A percentile compares a stretch with the other conserved stretches of the same genome.
phyloP scores from a whole-genome alignment of 53 echinoderm and acorn worm species.

The Holothuria scabra region DNA sequence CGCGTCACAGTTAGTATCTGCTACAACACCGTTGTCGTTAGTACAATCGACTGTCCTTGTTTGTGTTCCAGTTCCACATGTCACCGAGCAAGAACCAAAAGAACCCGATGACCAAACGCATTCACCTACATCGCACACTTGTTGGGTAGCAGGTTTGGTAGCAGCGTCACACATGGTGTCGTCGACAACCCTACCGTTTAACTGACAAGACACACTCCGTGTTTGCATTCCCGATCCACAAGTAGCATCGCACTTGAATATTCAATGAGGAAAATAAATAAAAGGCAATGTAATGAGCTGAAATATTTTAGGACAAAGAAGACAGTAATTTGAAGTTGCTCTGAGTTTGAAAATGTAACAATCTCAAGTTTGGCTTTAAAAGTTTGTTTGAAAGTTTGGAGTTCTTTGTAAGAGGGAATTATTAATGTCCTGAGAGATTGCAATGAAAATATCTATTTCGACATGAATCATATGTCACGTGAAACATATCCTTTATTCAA shows the following conservation, averaged over 20 bases:
- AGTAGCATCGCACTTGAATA: conserved; percentile 7
- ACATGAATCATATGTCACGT: too few species aligned
- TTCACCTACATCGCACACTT: conserved; percentile 1
- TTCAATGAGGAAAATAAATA: too few species aligned
- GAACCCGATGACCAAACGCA: background rate
- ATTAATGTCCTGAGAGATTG: too few species aligned
- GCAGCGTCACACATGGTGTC: conserved; percentile 33
- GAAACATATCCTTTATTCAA: too few species aligned
- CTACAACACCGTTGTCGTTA: background rate
- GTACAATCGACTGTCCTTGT: conserved; percentile 13
- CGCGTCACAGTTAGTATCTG: background rate
- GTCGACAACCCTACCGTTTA: background rate
- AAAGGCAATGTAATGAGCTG: too few species aligned
- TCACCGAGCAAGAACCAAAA: conserved; percentile 12
- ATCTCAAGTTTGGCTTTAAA: too few species aligned
- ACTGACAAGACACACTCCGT: background rate
- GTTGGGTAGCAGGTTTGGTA: conserved; percentile 13
- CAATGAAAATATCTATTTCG: too few species aligned
- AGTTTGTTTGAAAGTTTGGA: too few species aligned
- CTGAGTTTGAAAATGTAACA: too few species aligned
- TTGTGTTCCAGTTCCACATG: conserved; percentile 12
- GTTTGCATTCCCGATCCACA: conserved; percentile 25
- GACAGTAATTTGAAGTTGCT: too few species aligned
- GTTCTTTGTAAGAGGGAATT: too few species aligned
- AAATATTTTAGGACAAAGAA: too few species aligned